Evolutionary conservation across 2,113 vertebrate genomes (phyloP), one percentile per base, ranked within the genome.

Genomic region (Verasper variegatus): DNA sequence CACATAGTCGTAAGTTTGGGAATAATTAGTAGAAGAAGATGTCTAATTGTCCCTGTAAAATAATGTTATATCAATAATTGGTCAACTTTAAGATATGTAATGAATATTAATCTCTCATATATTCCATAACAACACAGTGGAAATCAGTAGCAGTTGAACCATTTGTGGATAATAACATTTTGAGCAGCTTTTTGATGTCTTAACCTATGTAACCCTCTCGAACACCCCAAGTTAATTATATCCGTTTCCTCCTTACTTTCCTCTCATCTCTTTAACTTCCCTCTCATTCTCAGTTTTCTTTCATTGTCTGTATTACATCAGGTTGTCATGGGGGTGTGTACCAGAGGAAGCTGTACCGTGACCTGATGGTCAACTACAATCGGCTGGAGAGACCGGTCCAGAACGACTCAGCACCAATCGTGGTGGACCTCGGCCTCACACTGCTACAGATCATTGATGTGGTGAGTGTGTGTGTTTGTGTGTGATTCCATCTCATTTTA

Each of bases 401-500:
- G 42, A 97, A 97, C 2, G 96, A 97, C 74, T 97, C 96, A 0
- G 93, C 96, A 0, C 91, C 96, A 0, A 92, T 97, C 0, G 78
- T 96, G 40, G 96, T 97, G 0, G 95, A 96, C 35, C 95, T 97
- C 4, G 96, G 96, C 59, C 88, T 97, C 78, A 96, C 96, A 0
- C 88, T 97, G 86, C 93, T 96, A n/a, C 96, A 97, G 77, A 97
- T 97, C 83, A 96, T 97, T 40, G 96, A 97, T 0, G 95, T 97
- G 94, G 96, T 97, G 88, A 95, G 95, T 94, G 65, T 74, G 31
- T 67, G 31, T 52, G 40, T 69, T 18, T 37, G 17, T 51, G 21
- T 67, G 31, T 31, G 31, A 31, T 31, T 31, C 31, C 5, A 31
- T 31, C 31, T 31, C 31, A 31, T 31, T 31, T 7, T 7, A 31